Evolutionary conservation across 2,113 vertebrate genomes (phyloP).

Genomic region (Uropsilus gracilis): DNA sequence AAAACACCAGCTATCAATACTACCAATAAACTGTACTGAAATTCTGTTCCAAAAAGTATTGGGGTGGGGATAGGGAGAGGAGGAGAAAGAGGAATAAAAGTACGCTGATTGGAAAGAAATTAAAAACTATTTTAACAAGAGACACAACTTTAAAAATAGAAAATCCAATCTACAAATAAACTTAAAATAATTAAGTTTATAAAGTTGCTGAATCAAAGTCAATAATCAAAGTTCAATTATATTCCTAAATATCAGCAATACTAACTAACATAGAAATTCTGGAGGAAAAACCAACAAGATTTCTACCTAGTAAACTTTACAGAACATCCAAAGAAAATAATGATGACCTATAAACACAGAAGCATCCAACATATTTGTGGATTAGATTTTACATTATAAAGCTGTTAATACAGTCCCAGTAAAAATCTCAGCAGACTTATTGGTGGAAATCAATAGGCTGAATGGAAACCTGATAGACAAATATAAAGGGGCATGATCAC

Average conservation of each 20-base stretch:
- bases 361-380: rapidly evolving
- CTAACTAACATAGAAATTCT: background rate
- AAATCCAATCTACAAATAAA: background rate
- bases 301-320: background rate
- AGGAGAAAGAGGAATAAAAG: background rate
- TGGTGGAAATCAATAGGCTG: background rate
- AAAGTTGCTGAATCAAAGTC: background rate
- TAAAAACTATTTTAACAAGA: background rate
- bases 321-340: background rate
- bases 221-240: background rate
- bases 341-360: background rate
- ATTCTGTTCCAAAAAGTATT: background rate
- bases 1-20: background rate
- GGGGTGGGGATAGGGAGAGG: background rate
- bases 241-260: background rate
- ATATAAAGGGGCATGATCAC: background rate
- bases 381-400: background rate
- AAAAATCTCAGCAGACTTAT: background rate
- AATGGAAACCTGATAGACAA: background rate
- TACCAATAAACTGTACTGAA: background rate
- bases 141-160: background rate
- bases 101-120: background rate
- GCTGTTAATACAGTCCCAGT: background rate
- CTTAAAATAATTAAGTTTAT: background rate
- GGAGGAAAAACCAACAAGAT: background rate